Percentiles rank a stretch among this genome's conserved stretches.
Evolutionary conservation across 2,797 vertebrate genomes (phyloP).

Genomic region (Avahi laniger): DNA sequence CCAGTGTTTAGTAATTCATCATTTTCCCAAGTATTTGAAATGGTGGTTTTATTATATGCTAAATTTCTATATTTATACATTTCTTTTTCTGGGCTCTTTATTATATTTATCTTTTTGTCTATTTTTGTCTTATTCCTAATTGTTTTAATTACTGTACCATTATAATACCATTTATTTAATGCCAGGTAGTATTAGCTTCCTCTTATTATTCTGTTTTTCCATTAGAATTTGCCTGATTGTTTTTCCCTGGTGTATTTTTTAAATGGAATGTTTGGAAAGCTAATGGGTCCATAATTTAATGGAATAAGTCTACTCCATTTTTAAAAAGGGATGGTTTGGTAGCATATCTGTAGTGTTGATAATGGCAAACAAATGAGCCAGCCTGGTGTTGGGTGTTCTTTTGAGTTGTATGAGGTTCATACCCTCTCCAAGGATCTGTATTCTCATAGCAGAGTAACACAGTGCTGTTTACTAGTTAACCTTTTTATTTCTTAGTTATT

Average conservation of each 20-base stretch:
- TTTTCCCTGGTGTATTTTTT: background rate
- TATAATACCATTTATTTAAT: background rate
- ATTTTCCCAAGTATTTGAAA: constrained; percentile 27
- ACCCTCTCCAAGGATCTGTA: background rate
- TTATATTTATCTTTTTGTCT: background rate
- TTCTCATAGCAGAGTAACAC: background rate
- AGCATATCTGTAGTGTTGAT: background rate
- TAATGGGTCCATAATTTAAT: background rate
- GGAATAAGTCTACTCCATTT: background rate
- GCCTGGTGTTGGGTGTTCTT: background rate
- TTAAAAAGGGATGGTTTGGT: background rate
- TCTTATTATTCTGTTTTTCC: background rate
- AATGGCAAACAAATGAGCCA: background rate
- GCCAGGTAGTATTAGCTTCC: background rate
- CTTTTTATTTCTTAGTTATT: background rate
- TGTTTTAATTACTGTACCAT: background rate
- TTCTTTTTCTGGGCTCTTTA: background rate
- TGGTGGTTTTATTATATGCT: background rate
- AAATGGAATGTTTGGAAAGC: background rate
- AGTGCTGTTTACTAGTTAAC: background rate
- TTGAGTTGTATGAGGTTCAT: background rate
- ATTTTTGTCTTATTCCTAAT: background rate
- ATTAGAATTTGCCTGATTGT: background rate
- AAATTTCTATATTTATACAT: background rate
- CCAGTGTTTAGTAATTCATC: background rate